These are phyloP conservation scores for Carduelis carduelis DNA, from an alignment of 2,797 vertebrate genomes.

Conservation along the genomic window DNA sequence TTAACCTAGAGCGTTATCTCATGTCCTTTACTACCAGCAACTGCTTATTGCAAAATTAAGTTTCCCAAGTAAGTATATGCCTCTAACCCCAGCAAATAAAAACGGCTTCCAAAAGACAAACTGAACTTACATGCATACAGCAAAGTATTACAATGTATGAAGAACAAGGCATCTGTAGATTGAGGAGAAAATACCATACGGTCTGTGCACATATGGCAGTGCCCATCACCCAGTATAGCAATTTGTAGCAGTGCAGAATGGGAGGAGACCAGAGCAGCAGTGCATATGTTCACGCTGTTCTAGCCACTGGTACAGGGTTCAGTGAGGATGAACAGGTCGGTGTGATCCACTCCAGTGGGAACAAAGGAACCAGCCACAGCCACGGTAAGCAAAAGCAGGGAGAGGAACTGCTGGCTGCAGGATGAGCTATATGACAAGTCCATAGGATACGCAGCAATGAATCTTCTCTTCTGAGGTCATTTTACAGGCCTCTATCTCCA, in stretches of 20 bases:
- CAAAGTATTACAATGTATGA: not conserved
- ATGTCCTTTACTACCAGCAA: not conserved
- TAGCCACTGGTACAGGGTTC: not conserved
- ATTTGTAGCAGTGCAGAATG: not conserved
- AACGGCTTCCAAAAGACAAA: not conserved
- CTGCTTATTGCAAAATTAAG: not conserved
- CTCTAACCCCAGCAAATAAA: not conserved
- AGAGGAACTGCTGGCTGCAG: not conserved
- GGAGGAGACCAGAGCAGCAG: not conserved
- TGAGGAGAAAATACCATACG: not conserved
- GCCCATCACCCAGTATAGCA: not conserved
- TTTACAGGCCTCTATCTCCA: not conserved
- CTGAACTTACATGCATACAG: not conserved
- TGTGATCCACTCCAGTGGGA: not conserved
- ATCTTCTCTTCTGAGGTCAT: not conserved
- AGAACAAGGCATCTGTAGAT: not conserved
- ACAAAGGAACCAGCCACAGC: not conserved
- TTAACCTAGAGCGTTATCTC: not conserved
- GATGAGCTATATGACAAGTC: not conserved
- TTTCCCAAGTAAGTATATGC: not conserved
- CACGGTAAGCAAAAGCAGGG: accelerated
- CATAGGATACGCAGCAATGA: not conserved
- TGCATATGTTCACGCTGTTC: not conserved
- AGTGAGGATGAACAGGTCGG: accelerated
- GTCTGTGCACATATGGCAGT: not conserved